A percentile compares a stretch with the other conserved stretches of the same genome.
phyloP scores from a whole-genome alignment of 2,797 vertebrate species.

The Caiman crocodilus region DNA sequence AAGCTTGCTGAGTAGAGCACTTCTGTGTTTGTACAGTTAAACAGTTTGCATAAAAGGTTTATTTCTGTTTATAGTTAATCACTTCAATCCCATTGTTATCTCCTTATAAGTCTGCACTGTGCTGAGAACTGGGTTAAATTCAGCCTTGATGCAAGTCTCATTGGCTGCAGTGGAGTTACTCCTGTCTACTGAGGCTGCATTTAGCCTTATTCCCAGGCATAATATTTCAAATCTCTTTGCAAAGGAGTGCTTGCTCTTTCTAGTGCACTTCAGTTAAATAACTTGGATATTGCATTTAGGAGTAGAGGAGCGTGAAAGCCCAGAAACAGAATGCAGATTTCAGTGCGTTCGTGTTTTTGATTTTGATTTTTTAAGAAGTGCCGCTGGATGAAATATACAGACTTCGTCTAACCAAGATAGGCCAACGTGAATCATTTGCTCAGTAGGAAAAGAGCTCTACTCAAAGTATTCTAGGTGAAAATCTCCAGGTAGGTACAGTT shows the following conservation, averaged over 20 bases:
- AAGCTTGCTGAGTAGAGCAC: constrained; percentile 3
- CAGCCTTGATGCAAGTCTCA: background rate
- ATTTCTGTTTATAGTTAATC: constrained; percentile 62
- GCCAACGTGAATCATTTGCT: background rate
- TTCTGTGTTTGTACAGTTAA: constrained; percentile 23
- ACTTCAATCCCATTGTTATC: constrained; percentile 34
- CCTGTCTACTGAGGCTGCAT: background rate
- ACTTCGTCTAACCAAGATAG: background rate
- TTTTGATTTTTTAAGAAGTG: background rate
- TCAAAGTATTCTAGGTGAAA: background rate
- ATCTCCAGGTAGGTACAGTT: background rate
- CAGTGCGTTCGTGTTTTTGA: background rate
- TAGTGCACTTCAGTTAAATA: background rate
- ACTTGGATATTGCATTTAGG: background rate
- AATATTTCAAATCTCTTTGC: background rate
- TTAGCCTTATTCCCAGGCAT: background rate
- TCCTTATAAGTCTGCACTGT: constrained; percentile 29
- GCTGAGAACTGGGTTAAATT: background rate
- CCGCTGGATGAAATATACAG: background rate
- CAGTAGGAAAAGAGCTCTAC: background rate
- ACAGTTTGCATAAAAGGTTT: constrained; percentile 26
- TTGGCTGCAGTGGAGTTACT: background rate
- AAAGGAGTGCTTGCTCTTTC: background rate
- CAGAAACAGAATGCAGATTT: background rate
- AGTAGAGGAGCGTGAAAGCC: background rate